These are phyloP conservation scores for Cariama cristata DNA, from an alignment of 2,113 vertebrate species.

Conservation along the genomic window DNA sequence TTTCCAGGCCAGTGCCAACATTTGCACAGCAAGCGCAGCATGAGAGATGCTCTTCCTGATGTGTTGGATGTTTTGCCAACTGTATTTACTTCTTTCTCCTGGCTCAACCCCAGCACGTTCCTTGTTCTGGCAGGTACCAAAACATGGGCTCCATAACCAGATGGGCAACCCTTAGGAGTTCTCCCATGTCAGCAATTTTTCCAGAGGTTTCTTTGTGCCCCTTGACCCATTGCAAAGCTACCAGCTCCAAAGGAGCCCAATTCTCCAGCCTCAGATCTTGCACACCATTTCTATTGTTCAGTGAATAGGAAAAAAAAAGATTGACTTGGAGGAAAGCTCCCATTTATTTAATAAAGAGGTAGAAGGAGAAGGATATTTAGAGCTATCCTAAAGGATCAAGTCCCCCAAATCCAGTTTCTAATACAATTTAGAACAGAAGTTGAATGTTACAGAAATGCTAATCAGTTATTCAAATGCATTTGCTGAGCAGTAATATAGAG, in stretches of 20 bases:
- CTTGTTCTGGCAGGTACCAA: constrained; percentile 3
- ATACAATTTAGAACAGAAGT: constrained; percentile 31
- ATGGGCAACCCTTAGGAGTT: not conserved
- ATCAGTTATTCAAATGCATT: constrained; percentile 71
- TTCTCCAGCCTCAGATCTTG: not conserved
- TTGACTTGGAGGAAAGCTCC: not conserved
- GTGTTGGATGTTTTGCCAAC: not conserved
- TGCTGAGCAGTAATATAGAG: constrained; percentile 53
- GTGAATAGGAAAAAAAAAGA: not conserved
- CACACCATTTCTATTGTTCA: not conserved
- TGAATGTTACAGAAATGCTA: constrained; percentile 56
- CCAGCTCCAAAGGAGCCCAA: not conserved
- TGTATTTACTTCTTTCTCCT: not conserved
- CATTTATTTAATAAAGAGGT: not conserved
- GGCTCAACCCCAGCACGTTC: not conserved
- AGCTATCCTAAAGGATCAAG: not conserved
- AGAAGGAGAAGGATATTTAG: not conserved
- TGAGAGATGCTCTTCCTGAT: not conserved
- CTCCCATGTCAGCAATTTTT: not conserved
- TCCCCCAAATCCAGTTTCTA: constrained; percentile 15
- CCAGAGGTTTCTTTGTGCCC: not conserved
- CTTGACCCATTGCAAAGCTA: not conserved
- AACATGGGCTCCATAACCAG: not conserved
- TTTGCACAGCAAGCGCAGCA: not conserved
- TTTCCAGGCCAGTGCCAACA: not conserved